Conservation (phyloP, 92 coral and sea anemone species). For the Muricea muricata region DNA sequence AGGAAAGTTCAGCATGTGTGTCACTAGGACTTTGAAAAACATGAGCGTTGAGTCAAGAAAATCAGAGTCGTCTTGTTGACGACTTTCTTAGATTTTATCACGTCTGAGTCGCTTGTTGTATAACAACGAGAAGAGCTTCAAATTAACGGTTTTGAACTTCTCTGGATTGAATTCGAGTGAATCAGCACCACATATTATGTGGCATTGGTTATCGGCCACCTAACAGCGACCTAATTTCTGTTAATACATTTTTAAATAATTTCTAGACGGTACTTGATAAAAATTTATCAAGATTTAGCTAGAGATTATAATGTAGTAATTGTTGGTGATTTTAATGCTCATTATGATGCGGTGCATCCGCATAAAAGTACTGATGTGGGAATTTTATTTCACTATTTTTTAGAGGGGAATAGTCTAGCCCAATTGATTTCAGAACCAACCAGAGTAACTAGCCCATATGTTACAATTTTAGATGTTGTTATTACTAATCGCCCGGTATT, state of each 20-base stretch:
- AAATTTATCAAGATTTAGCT: too few species aligned
- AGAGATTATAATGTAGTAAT: too few species aligned
- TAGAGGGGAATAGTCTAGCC: background rate
- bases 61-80: too few species aligned
- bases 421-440: slow-evolving; percentile 31
- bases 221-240: background rate
- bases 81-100: too few species aligned
- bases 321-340: too few species aligned
- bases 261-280: too few species aligned
- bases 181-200: background rate
- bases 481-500: slow-evolving; percentile 53
- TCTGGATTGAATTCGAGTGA: slow-evolving; percentile 25
- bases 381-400: slow-evolving; percentile 6
- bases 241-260: too few species aligned
- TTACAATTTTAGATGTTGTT: slow-evolving; percentile 25
- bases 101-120: background rate
- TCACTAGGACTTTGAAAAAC: too few species aligned
- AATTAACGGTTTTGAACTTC: slow-evolving; percentile 21
- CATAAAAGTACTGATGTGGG: too few species aligned
- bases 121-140: background rate
- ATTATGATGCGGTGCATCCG: too few species aligned
- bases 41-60: too few species aligned
- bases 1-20: too few species aligned
- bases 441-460: background rate
- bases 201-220: slow-evolving; percentile 1